Evolutionary conservation across 2,797 vertebrate genomes (phyloP).

Genomic region (Schizothorax lantsangensis): DNA sequence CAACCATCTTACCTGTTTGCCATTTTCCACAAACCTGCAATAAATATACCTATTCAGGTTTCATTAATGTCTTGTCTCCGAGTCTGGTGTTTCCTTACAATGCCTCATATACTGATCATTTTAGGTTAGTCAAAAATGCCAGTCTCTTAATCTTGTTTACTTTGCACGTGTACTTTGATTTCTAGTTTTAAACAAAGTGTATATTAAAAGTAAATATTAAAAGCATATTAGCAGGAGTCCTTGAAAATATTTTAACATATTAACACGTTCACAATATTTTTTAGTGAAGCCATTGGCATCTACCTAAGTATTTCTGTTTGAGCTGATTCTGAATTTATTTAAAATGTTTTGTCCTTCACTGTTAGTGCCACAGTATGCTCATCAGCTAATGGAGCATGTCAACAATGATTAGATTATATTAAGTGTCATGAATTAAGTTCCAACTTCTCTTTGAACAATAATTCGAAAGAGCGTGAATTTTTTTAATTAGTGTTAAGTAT

Average conservation of each 20-base stretch:
- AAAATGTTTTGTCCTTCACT: not conserved
- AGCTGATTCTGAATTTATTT: constrained; percentile 12
- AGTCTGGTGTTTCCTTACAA: not conserved
- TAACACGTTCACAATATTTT: not conserved
- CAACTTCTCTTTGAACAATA: constrained; percentile 20
- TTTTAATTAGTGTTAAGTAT: constrained; percentile 31
- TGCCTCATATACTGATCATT: not conserved
- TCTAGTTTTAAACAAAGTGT: not conserved
- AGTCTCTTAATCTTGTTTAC: not conserved
- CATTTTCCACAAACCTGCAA: too few relatives aligned
- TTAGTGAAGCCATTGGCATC: not conserved
- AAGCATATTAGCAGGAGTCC: not conserved
- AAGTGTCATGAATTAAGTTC: constrained; percentile 29
- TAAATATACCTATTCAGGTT: not conserved
- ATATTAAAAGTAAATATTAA: not conserved
- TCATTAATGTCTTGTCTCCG: not conserved
- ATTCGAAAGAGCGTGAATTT: not conserved
- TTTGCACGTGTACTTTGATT: not conserved
- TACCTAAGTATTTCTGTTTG: constrained; percentile 19
- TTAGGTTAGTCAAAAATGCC: not conserved
- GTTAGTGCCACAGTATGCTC: constrained; percentile 4
- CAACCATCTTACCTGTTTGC: too few relatives aligned
- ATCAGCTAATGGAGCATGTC: constrained; percentile 29
- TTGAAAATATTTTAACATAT: not conserved
- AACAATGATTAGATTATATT: constrained; percentile 30